Percentiles rank a stretch among this genome's conserved stretches.
Evolutionary conservation across 2,113 vertebrate genomes (phyloP).

Genomic region (Gambusia holbrooki): DNA sequence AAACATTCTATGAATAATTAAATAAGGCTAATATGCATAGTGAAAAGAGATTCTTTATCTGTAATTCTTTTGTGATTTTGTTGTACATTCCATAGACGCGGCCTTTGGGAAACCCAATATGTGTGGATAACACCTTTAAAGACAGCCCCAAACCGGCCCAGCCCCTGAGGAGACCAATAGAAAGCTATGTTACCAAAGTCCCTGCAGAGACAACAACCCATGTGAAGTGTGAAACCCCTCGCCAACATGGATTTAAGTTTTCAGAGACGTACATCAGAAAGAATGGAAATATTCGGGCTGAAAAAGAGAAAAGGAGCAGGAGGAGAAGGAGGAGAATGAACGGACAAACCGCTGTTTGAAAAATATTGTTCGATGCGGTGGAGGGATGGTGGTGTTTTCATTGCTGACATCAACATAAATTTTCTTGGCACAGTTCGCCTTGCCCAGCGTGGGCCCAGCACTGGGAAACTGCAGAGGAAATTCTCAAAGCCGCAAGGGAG

Average conservation of each 20-base stretch:
- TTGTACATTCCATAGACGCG: constrained; percentile 39
- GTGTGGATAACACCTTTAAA: constrained; percentile 70
- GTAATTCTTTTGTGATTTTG: constrained; percentile 52
- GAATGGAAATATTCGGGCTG: constrained; percentile 63
- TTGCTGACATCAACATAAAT: constrained; percentile 88
- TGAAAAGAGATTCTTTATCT: constrained; percentile 27
- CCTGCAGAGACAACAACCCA: constrained; percentile 71
- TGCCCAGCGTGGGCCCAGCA: constrained; percentile 77
- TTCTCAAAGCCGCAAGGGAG: constrained; percentile 76
- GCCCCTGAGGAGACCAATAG: constrained; percentile 62
- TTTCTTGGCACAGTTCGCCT: constrained; percentile 76
- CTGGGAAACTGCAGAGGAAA: constrained; percentile 77
- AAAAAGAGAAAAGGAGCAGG: constrained; percentile 65
- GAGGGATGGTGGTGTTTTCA: constrained; percentile 80
- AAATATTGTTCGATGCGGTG: constrained; percentile 81
- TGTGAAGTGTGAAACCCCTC: constrained; percentile 74
- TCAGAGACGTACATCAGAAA: constrained; percentile 62
- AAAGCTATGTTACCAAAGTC: constrained; percentile 69
- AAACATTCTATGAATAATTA: not conserved
- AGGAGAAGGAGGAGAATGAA: constrained; percentile 61
- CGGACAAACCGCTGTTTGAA: constrained; percentile 80
- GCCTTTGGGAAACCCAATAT: constrained; percentile 43
- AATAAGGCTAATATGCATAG: not conserved
- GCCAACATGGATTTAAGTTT: constrained; percentile 61
- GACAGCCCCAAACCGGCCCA: constrained; percentile 51